Evolutionary conservation across 30 jellyfish, hydroid and myxozoan genomes (phyloP).

Genomic region (Aurelia sp.): DNA sequence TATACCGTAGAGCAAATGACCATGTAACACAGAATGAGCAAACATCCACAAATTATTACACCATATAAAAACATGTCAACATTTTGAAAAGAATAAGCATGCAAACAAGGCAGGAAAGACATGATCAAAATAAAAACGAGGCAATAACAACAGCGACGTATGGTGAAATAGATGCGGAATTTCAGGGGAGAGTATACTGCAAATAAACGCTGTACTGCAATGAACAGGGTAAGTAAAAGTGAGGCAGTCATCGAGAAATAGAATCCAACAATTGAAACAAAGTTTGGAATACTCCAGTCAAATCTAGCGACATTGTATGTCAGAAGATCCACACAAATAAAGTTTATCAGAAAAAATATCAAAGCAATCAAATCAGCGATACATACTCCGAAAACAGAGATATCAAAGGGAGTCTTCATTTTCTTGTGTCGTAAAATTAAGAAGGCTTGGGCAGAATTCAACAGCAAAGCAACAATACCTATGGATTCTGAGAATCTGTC

Average conservation of each 20-base stretch:
- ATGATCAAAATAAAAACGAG: background rate
- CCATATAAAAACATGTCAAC: background rate
- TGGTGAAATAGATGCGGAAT: background rate
- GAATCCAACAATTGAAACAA: too few relatives aligned
- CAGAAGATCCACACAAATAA: too few relatives aligned
- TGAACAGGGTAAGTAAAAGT: background rate
- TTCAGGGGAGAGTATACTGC: background rate
- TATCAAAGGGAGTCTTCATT: background rate
- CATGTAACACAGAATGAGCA: background rate
- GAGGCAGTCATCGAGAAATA: background rate
- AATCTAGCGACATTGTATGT: too few relatives aligned
- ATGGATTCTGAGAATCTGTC: background rate
- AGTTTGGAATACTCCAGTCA: too few relatives aligned
- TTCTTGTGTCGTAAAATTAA: background rate
- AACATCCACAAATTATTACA: background rate
- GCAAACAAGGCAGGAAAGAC: background rate
- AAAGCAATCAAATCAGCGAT: background rate
- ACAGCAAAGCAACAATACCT: background rate
- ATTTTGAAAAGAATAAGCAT: background rate
- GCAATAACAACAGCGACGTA: background rate
- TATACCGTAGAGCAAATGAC: background rate
- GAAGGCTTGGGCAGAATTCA: background rate
- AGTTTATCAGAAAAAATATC: background rate
- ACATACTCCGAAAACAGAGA: background rate
- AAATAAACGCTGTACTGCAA: background rate